Base-by-base conservation (phyloP, 2,888 invertebrate species). In the Augochlorella aurata region DNA sequence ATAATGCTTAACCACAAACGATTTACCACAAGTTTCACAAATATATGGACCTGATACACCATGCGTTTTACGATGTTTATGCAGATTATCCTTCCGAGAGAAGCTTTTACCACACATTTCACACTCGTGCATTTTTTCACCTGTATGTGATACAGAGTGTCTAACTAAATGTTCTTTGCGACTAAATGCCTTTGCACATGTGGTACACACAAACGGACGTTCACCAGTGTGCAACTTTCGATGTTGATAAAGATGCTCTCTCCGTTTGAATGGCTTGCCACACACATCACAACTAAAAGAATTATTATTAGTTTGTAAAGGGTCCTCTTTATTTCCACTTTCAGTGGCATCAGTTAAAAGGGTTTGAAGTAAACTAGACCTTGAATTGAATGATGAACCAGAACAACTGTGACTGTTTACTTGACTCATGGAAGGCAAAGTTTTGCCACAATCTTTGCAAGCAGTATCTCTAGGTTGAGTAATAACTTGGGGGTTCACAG, bases 201-300 rank as follows among this genome's bases (percentile, higher is more conserved):
- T 95, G 0, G 94, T 94, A 85, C 96, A 96, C 38, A 95, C 95
- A 88, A 96, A 96, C 0, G 96, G 96, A 66, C 96, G 94, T 82
- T 96, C 94, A 9, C 96, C 96, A 0, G 95, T 95, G 88, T 96
- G 96, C 1, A 96, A 92, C 89, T 96, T 96, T 1, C 95, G 94
- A 88, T 96, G 96, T 85, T 96, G 96, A 79, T 95, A 95, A 0
- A 96, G 93, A 90, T 96, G 96, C 89, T 96, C 96, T 90, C 96
- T 95, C 85, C 96, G 94, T 90, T 96, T 96, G 89, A 96, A 96
- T 0, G 94, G 94, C 85, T 96, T 95, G 9, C 94, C 94, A 90
- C 96, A 96, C 21, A 95, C 94, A 58, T 95, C 95, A 88, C 96
- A 96, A 89, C 92, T 92, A 89, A 94, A 94, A 38, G 90, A 90